phyloP scores from a whole-genome alignment of 2,888 invertebrate species.

The Erannis defoliaria region DNA sequence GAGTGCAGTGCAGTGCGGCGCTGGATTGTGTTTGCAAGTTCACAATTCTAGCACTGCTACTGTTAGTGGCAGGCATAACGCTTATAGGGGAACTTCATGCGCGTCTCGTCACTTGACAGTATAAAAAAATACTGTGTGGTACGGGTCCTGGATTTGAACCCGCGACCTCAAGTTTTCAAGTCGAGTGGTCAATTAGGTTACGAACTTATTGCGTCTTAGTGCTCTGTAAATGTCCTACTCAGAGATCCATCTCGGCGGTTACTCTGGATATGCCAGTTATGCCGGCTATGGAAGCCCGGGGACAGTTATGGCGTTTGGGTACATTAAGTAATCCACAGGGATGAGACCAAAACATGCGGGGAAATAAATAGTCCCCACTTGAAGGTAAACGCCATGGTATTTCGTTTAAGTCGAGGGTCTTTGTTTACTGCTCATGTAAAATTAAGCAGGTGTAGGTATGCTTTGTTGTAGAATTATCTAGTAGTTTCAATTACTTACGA shows the following conservation, averaged over 20 bases:
- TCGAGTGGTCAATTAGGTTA: too few species aligned
- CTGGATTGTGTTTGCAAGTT: too few species aligned
- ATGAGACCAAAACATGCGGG: conserved; percentile 26
- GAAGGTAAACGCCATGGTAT: conserved; percentile 14
- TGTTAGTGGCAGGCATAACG: too few species aligned
- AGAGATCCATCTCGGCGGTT: conserved; percentile 4
- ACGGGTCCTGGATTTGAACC: too few species aligned
- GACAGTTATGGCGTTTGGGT: conserved; percentile 35
- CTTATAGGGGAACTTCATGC: too few species aligned
- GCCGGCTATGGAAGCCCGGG: conserved; percentile 12
- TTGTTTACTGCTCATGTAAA: conserved; percentile 9
- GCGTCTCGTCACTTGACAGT: too few species aligned
- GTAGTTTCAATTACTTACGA: too few species aligned
- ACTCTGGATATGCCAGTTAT: conserved; percentile 21
- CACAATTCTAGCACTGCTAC: too few species aligned
- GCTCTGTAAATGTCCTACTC: neutral
- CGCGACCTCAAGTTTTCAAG: too few species aligned
- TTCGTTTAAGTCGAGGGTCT: conserved; percentile 18
- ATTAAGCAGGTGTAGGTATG: conserved; percentile 9
- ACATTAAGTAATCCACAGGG: conserved; percentile 35
- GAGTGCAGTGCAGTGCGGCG: too few species aligned
- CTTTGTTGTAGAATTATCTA: neutral
- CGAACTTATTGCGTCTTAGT: too few species aligned
- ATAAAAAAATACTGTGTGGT: too few species aligned
- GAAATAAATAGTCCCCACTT: conserved; percentile 25